Evolutionary conservation across 2,797 vertebrate genomes (phyloP), one percentile per base, ranked within the genome.

Genomic region (Hirundo rustica): DNA sequence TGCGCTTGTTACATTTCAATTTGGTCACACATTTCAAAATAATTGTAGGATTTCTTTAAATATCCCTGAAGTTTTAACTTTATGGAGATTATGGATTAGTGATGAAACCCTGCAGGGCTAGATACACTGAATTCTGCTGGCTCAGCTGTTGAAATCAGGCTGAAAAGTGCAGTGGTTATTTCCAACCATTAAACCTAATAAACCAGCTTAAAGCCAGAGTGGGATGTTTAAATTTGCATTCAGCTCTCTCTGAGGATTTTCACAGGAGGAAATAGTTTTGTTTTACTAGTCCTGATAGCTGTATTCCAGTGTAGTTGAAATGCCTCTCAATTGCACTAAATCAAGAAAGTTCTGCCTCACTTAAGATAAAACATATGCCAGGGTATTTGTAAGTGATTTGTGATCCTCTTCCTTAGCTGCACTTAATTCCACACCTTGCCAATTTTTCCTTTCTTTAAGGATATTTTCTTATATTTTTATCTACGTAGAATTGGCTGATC

Each of bases 111-210:
- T 51, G 38, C 34, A 47, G 61, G 71, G 53, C 42, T 88, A 87
- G 89, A 76, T 76, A 26, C 30, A 6, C 16, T 26, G 42, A 85
- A 23, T 93, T 89, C 47, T 92, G 22, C 50, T 80, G 65, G 16
- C n/a, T 89, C 57, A 80, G 26, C 61, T 87, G 10, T 34, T 89
- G 64, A 95, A 88, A 87, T 51, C 7, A 62, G 54, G 3, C 53
- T 87, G 54, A 85, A 71, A 91, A 80, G 66, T 72, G 36, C 17
- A n/a, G 32, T 77, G 84, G 57, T 80, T 93, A 30, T 89, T 91
- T 92, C 29, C 48, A 77, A 48, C 54, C 50, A 66, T 65, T 93
- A 92, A 89, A 93, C 60, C 21, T 85, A 87, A 75, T 88, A 92
- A 93, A 60, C 83, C 23, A 57, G 11, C 36, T 83, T 92, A 89